These are phyloP conservation scores for Castor canadensis DNA, from an alignment of 2,113 vertebrate species.

Conservation along the genomic window DNA sequence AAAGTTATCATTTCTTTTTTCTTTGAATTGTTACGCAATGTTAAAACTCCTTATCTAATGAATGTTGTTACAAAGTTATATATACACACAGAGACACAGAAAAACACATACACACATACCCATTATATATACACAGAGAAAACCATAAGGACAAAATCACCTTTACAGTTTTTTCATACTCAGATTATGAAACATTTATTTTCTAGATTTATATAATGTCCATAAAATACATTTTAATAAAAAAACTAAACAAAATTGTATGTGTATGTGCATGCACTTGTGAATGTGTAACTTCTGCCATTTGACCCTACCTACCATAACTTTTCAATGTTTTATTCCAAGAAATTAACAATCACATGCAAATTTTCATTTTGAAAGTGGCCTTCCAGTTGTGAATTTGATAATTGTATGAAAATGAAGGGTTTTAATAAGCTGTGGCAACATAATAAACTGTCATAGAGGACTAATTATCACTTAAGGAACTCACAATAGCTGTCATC, in stretches of 20 bases:
- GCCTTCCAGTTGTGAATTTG: constrained; percentile 68
- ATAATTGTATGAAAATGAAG: constrained; percentile 80
- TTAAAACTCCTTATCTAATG: not conserved
- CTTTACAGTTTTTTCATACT: not conserved
- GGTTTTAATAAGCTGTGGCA: constrained; percentile 80
- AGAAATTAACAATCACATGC: constrained; percentile 66
- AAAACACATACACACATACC: not conserved
- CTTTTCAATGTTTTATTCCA: constrained; percentile 41
- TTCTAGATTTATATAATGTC: too few species aligned
- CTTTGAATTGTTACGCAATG: not conserved
- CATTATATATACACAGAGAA: not conserved
- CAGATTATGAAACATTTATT: not conserved
- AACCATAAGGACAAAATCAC: not conserved
- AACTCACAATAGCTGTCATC: constrained; percentile 80
- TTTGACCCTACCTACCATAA: not conserved
- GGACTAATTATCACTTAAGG: constrained; percentile 83
- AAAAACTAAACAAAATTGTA: not conserved
- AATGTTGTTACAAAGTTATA: not conserved
- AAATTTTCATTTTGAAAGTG: constrained; percentile 72
- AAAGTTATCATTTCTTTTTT: not conserved
- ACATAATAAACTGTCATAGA: constrained; percentile 80
- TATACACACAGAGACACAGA: too few species aligned
- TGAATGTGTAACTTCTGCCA: not conserved
- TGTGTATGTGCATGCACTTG: not conserved
- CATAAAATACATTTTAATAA: not conserved